phyloP scores from a whole-genome alignment of 2,113 vertebrate genomes.

The Scomber colias region DNA sequence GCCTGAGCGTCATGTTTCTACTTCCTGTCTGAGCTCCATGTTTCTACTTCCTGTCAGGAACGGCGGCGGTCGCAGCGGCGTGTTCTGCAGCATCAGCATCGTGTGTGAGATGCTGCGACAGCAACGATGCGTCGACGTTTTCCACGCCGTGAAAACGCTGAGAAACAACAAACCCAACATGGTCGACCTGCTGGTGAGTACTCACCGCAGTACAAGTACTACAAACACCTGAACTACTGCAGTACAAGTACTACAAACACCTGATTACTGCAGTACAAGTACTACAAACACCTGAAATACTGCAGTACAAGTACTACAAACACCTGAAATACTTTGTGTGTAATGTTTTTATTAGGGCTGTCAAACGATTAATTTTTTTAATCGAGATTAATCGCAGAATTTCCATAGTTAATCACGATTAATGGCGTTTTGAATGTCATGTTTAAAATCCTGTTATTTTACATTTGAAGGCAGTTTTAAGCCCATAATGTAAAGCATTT shows the following conservation, averaged over 20 bases:
- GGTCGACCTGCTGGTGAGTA: conserved; percentile 98
- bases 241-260: background rate
- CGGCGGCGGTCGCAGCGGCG: conserved; percentile 95
- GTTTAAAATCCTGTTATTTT: too few relatives aligned
- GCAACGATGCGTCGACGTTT: conserved; percentile 95
- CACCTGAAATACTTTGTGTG: too few relatives aligned
- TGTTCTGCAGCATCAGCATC: conserved; percentile 97
- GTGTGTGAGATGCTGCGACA: conserved; percentile 97
- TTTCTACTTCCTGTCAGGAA: conserved; percentile 82
- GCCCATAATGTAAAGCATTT: too few relatives aligned
- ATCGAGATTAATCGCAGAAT: too few relatives aligned
- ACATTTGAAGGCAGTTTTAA: too few relatives aligned
- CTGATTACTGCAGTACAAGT: background rate
- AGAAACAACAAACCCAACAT: conserved; percentile 99
- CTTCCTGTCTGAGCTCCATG: background rate
- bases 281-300: too few relatives aligned
- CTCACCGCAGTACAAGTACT: background rate
- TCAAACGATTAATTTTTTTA: too few relatives aligned
- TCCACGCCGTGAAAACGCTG: conserved; percentile 97
- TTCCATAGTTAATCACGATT: too few relatives aligned
- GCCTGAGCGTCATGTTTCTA: background rate
- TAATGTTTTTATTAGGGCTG: too few relatives aligned
- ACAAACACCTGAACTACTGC: background rate
- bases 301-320: too few relatives aligned
- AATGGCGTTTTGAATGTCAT: too few relatives aligned